These are phyloP conservation scores for Pemphredon lugubris DNA, from an alignment of 2,888 invertebrate genomes.

Conservation along the genomic window DNA sequence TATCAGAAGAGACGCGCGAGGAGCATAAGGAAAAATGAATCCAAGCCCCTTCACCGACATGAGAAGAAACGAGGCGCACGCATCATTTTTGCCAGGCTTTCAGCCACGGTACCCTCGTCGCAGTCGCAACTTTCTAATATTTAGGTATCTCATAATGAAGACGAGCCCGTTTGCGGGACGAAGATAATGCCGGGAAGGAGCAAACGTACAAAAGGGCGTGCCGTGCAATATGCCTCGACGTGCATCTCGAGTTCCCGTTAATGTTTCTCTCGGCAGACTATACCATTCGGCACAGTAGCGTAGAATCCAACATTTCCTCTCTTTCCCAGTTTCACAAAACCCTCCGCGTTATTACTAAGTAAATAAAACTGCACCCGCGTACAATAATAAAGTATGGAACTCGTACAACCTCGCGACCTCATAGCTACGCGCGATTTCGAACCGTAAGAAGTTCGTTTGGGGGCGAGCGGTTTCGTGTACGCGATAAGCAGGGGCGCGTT, in stretches of 20 bases:
- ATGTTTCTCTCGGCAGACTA: constrained; percentile 35
- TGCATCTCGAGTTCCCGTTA: constrained; percentile 55
- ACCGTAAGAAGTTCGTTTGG: constrained; percentile 34
- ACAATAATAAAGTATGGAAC: neutral
- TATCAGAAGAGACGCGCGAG: too few species aligned
- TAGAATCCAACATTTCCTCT: constrained; percentile 18
- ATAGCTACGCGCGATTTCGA: constrained; percentile 9
- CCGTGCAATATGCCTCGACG: constrained; percentile 29
- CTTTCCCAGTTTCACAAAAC: neutral
- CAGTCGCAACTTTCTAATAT: constrained; percentile 61
- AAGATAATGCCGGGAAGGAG: constrained; percentile 47
- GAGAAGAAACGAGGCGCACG: constrained; percentile 46
- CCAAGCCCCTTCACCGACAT: constrained; percentile 5
- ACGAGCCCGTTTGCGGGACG: constrained; percentile 45
- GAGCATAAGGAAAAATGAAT: neutral
- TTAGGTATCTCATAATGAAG: constrained; percentile 57
- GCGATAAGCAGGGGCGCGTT: constrained; percentile 12
- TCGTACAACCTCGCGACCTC: neutral
- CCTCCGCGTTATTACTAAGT: too few species aligned
- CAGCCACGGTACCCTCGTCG: constrained; percentile 18
- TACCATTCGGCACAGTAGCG: constrained; percentile 30
- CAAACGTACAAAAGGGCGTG: constrained; percentile 45
- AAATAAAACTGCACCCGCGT: too few species aligned
- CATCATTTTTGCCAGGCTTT: constrained; percentile 52
- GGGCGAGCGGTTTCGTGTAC: constrained; percentile 18